These are phyloP conservation scores for Polyergus mexicanus DNA, from an alignment of 1,140 invertebrate genomes.

Conservation along the genomic window DNA sequence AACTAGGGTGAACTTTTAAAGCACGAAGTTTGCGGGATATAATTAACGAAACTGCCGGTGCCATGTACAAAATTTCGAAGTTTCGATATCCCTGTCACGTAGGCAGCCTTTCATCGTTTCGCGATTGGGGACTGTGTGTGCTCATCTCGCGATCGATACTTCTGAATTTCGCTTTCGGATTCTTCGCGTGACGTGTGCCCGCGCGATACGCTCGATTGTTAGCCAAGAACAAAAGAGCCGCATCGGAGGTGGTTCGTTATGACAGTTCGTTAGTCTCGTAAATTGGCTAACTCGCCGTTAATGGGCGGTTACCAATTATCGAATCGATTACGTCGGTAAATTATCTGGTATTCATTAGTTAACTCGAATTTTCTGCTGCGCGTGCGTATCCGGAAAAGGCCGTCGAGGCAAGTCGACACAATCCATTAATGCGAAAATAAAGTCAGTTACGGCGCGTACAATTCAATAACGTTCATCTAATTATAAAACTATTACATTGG, in stretches of 20 bases:
- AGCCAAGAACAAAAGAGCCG: slow-evolving; percentile 72
- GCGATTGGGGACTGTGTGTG: slow-evolving; percentile 20
- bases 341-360: slow-evolving; percentile 73
- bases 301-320: slow-evolving; percentile 74
- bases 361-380: slow-evolving; percentile 67
- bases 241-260: slow-evolving; percentile 68
- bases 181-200: slow-evolving; percentile 42
- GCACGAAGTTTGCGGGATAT: slow-evolving; percentile 35
- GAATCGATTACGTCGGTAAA: slow-evolving; percentile 73
- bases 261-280: slow-evolving; percentile 75
- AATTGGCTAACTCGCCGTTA: slow-evolving; percentile 73
- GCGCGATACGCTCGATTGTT: slow-evolving; percentile 59
- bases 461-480: slow-evolving; percentile 26
- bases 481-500: slow-evolving; percentile 65
- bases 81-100: slow-evolving; percentile 43
- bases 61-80: slow-evolving; percentile 37
- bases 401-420: background rate
- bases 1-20: slow-evolving; percentile 46
- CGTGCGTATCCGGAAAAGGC: slow-evolving; percentile 31
- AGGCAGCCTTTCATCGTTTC: slow-evolving; percentile 42
- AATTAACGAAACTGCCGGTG: slow-evolving; percentile 52
- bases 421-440: slow-evolving; percentile 63
- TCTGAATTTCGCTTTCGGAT: slow-evolving; percentile 64
- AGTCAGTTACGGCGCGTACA: background rate
- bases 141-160: slow-evolving; percentile 47